phyloP scores from a whole-genome alignment of 30 jellyfish, hydroid and myxozoan genomes.

The Catostylus mosaicus region DNA sequence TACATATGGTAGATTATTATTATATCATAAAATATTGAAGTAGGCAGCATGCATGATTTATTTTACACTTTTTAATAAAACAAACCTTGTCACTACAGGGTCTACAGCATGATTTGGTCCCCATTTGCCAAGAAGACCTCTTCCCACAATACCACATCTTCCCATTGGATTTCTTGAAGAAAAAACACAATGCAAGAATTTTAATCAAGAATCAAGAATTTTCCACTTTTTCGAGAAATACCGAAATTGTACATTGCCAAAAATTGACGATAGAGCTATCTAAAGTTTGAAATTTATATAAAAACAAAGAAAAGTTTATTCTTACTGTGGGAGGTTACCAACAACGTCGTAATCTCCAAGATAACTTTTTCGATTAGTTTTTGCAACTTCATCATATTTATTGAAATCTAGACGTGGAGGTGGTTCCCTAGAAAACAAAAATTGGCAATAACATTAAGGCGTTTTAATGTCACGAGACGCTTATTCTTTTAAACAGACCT shows the following conservation, averaged over 20 bases:
- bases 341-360: slow-evolving; percentile 64
- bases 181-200: not conserved
- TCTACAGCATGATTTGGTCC: slow-evolving; percentile 99
- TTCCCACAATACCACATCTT: slow-evolving; percentile 88
- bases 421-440: slow-evolving; percentile 60
- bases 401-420: slow-evolving; percentile 69
- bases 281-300: not conserved
- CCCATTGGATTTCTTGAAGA: slow-evolving; percentile 90
- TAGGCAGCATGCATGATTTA: no score
- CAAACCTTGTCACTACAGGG: slow-evolving; percentile 93
- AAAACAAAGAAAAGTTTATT: not conserved
- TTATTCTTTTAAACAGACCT: no score
- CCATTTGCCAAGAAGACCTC: slow-evolving; percentile 94
- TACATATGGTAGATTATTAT: no score
- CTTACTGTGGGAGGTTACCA: slow-evolving; percentile 79
- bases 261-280: not conserved
- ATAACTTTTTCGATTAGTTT: slow-evolving; percentile 73
- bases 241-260: not conserved
- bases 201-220: no score
- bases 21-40: no score
- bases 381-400: slow-evolving; percentile 33
- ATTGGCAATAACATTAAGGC: no score
- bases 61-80: no score
- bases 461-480: no score
- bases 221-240: not conserved